phyloP scores from a whole-genome alignment of 2,888 invertebrate genomes.

The Chymomyza fuscimana region DNA sequence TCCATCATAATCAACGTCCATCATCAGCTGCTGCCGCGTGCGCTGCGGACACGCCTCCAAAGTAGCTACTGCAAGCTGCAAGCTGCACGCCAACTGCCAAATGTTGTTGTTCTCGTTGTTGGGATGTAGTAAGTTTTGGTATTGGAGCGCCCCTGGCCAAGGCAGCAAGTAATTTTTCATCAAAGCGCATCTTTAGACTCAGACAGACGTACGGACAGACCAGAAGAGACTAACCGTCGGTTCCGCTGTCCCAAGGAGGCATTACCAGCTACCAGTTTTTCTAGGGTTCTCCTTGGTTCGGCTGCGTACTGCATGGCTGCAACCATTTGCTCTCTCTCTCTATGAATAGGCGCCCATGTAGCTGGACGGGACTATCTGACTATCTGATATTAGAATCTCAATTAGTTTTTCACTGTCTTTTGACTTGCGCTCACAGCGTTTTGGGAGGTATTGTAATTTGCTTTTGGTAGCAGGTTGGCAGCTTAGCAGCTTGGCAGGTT shows the following conservation, averaged over 20 bases:
- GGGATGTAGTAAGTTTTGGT: conserved; percentile 38
- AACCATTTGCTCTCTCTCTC: conserved; percentile 16
- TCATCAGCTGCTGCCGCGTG: conserved; percentile 69
- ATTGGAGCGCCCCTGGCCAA: conserved; percentile 59
- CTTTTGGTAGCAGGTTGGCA: conserved; percentile 46
- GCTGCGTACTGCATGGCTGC: conserved; percentile 11
- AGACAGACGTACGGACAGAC: conserved; percentile 11
- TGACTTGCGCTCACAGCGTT: conserved; percentile 49
- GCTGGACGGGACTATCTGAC: conserved; percentile 19
- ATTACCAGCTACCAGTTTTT: conserved; percentile 62
- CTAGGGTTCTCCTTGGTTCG: not conserved
- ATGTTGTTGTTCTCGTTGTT: conserved; percentile 31
- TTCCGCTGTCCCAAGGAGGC: not conserved
- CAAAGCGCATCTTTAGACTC: conserved; percentile 39
- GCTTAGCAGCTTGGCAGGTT: conserved; percentile 9
- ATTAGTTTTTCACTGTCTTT: conserved; percentile 67
- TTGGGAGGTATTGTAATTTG: conserved; percentile 54
- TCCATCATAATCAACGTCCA: conserved; percentile 65
- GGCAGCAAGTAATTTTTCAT: conserved; percentile 72
- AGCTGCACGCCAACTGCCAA: conserved; percentile 60
- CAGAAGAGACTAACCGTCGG: not conserved
- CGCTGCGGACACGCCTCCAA: conserved; percentile 67
- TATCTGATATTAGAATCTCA: conserved; percentile 75
- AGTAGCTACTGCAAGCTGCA: conserved; percentile 57
- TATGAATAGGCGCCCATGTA: conserved; percentile 58